Conservation (phyloP, 2,113 vertebrate species). For the Todiramphus chloris region DNA sequence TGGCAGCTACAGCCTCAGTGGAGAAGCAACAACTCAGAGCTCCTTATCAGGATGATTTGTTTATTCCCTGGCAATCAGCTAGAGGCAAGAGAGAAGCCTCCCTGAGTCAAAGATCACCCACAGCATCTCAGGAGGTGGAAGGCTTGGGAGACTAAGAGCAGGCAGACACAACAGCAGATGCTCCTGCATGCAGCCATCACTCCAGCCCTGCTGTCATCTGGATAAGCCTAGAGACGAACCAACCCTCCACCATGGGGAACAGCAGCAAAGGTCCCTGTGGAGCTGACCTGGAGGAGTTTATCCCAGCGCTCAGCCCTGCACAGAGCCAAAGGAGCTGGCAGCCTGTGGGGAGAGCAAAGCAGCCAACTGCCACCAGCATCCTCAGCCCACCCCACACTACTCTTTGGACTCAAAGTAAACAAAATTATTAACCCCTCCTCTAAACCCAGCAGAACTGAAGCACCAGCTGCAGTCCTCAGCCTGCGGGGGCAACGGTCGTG, state of each 20-base stretch:
- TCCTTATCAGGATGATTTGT: not conserved
- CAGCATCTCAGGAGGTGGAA: not conserved
- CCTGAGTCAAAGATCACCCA: not conserved
- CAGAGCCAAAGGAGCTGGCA: not conserved
- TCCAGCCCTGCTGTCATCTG: not conserved
- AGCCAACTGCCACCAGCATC: not conserved
- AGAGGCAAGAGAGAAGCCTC: not conserved
- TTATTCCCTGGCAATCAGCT: not conserved
- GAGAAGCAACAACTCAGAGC: not conserved
- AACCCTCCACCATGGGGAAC: not conserved
- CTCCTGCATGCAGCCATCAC: not conserved
- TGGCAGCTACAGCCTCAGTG: not conserved
- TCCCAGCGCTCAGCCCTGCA: not conserved
- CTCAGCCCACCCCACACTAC: not conserved
- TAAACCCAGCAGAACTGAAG: not conserved
- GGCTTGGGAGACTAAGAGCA: not conserved
- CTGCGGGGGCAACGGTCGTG: not conserved
- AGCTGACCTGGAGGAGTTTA: not conserved
- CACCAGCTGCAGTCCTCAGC: constrained; percentile 38
- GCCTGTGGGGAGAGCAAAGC: not conserved
- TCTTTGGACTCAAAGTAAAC: constrained; percentile 8
- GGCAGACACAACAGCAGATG: not conserved
- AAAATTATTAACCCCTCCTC: not conserved
- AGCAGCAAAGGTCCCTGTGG: not conserved
- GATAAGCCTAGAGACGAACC: not conserved